phyloP scores from a whole-genome alignment of 2,888 invertebrate species.

The Lochmaea crataegi region DNA sequence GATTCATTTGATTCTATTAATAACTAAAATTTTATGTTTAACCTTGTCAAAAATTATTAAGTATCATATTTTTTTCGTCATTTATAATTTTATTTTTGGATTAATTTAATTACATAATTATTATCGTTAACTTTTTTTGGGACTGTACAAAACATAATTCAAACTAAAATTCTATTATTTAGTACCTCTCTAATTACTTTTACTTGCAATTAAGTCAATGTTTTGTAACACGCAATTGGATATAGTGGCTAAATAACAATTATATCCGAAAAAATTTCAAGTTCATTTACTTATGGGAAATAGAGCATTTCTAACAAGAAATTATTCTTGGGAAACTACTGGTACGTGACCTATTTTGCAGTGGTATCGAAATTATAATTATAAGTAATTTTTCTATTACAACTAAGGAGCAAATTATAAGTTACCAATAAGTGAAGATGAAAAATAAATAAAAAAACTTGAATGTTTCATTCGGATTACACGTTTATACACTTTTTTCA shows the following conservation, averaged over 20 bases:
- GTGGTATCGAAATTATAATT: background rate
- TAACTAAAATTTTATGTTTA: no score
- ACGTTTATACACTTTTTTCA: no score
- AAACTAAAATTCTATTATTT: background rate
- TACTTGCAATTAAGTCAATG: background rate
- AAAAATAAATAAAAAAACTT: no score
- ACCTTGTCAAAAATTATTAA: no score
- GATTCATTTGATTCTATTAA: no score
- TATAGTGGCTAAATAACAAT: constrained; percentile 5
- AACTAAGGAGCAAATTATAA: background rate
- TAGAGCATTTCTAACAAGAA: background rate
- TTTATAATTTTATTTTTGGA: no score
- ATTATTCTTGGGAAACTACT: background rate
- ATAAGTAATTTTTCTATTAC: background rate
- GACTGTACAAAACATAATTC: no score
- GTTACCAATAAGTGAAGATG: no score
- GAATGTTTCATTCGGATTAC: no score
- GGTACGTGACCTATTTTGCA: background rate
- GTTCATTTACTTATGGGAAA: constrained; percentile 7
- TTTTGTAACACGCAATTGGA: background rate
- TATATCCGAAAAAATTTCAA: background rate
- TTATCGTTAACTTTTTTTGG: no score
- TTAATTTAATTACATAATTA: no score
- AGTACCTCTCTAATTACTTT: background rate
- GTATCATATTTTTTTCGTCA: no score